Conservation (phyloP, 64 coral and sea anemone species). For the Dendronephthya gigantea region DNA sequence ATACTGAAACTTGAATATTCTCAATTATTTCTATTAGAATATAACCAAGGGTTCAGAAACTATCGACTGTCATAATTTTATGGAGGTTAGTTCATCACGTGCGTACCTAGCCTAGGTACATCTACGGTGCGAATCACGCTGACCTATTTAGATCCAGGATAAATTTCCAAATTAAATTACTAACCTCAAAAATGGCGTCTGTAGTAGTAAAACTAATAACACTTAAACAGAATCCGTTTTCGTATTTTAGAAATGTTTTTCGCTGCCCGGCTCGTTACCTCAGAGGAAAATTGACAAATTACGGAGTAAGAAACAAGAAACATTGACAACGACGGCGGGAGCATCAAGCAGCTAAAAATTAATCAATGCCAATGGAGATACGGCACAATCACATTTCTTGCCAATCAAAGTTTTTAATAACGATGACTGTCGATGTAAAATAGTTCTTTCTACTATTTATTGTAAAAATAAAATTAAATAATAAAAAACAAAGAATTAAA, state of each 20-base stretch:
- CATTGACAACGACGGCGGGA: not conserved
- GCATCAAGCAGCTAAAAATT: too few relatives aligned
- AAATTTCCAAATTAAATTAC: too few relatives aligned
- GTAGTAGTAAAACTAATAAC: not conserved
- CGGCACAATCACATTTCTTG: not conserved
- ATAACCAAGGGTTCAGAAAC: slow-evolving; percentile 65
- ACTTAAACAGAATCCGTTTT: not conserved
- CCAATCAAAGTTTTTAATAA: not conserved
- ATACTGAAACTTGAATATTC: not conserved
- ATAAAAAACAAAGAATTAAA: too few relatives aligned
- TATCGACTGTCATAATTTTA: slow-evolving; percentile 85
- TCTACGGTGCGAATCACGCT: too few relatives aligned
- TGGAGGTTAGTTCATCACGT: slow-evolving; percentile 46
- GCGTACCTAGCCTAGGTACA: too few relatives aligned
- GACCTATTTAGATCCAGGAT: too few relatives aligned
- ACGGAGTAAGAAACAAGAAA: not conserved
- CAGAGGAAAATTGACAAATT: not conserved
- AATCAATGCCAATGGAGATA: too few relatives aligned
- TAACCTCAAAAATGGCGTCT: too few relatives aligned
- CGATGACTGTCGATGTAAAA: not conserved
- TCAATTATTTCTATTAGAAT: slow-evolving; percentile 33
- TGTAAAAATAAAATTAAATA: not conserved
- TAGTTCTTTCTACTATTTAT: not conserved
- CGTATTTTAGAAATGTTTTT: not conserved
- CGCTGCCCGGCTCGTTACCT: not conserved